Evolutionary conservation across 2,888 invertebrate species (phyloP), one percentile per base, ranked within the genome.

Genomic region (Eulithis prunata): DNA sequence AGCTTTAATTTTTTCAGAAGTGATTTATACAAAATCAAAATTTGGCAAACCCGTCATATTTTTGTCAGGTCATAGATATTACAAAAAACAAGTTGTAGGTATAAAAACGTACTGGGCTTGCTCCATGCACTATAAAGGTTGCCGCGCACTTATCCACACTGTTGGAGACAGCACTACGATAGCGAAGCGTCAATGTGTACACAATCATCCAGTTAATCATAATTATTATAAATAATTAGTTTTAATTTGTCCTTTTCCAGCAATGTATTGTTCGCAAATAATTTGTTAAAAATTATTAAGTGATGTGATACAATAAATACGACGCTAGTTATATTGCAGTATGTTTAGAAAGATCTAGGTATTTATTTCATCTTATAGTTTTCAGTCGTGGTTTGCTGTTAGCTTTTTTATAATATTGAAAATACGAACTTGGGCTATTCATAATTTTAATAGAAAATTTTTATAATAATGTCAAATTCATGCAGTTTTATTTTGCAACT

Each of bases 21-120:
- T 54, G 6, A 13, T 46, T 38, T 54, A 7, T 38, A 2, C 46
- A 2, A 6, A 47, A 14, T 64, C 64, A 54, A 64, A 54, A 58
- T 10, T 58, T 12, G 64, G 64, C 11, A 58, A 58, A 8, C 64
- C 64, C 1, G 11, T 53, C 5, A 54, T 64, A 1, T n/a, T 55
- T 4, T 6, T 62, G 36, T 13, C 51, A 4, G 66, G 66, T 0
- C 41, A 59, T 38, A 66, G 28, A 47, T 66, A 62, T 55, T 58
- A 52, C 52, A 59, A 59, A 5, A 66, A 63, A 38, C 32, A 52
- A 56, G 13, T n/a, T 0, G 5, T 6, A 0, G 57, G 56, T 6
- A 4, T 6, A 55, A 76, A 52, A 55, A 61, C 13, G 0, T 64
- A 69, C 4, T 82, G 81, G 82, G 64, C 68, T 46, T 82, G 82